These are phyloP conservation scores for Corynorhinus townsendii DNA, from an alignment of 2,113 vertebrate species.

Conservation along the genomic window DNA sequence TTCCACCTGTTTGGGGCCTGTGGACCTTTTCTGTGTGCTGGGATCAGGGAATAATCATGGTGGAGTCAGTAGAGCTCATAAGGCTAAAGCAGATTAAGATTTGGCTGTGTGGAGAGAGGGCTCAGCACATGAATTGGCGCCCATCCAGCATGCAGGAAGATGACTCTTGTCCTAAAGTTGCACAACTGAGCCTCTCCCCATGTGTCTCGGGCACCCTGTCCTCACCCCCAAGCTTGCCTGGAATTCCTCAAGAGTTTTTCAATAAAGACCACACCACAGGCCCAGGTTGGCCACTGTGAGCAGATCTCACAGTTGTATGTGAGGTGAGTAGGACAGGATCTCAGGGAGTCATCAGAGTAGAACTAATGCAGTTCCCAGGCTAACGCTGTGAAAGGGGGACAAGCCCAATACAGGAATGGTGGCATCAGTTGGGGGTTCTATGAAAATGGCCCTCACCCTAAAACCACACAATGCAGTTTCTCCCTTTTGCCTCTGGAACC, in stretches of 20 bases:
- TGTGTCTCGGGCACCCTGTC: background rate
- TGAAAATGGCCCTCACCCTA: background rate
- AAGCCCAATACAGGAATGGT: background rate
- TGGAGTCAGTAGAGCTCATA: background rate
- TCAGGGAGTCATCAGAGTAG: background rate
- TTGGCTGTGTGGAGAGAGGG: background rate
- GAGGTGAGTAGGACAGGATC: background rate
- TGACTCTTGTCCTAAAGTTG: background rate
- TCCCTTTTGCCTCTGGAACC: background rate
- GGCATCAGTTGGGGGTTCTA: background rate
- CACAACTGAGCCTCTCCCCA: background rate
- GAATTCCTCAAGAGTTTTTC: background rate
- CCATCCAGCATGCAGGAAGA: background rate
- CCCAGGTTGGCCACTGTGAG: background rate
- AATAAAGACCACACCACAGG: background rate
- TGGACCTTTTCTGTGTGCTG: background rate
- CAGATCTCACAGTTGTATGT: background rate
- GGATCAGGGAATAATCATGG: background rate
- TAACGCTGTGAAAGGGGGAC: background rate
- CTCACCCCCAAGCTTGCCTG: background rate
- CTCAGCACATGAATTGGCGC: background rate
- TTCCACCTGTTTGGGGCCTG: background rate
- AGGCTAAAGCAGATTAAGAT: background rate
- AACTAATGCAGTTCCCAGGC: background rate
- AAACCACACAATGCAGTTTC: background rate